Base-by-base conservation (phyloP, 2,888 invertebrate genomes). In the Lamellibrachia satsuma region DNA sequence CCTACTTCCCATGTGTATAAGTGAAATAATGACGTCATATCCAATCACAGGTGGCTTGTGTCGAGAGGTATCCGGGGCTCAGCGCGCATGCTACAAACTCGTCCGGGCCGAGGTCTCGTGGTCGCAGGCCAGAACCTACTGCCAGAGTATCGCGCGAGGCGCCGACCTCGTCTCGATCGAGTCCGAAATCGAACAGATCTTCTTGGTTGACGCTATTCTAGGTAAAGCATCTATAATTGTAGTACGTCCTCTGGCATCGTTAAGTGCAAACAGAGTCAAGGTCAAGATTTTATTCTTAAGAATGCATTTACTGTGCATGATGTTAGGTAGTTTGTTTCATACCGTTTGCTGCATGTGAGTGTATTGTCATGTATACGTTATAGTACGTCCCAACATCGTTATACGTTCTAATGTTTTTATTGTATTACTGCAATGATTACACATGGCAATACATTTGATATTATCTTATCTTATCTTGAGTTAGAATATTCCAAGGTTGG, bases 81-180 rank as follows among this genome's bases (percentile, higher is more conserved):
- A 75, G 1, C 15, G 75, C n/a, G 2, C 22, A 6, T 75, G 75
- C 75, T 75, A 75, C 75, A 75, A 15, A 75, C 15, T 75, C 22
- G 75, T 75, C 22, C 75, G 22, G 1, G 75, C 75, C 15, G 75
- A 75, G n/a, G 75, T 75, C 15, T 22, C 75, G 75, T 75, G 75
- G 75, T 22, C 75, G 75, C 75, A 75, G 75, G 75, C 75, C 15
- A 75, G 75, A 4, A 4, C 75, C 6, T 75, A 75, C 75, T 75
- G 75, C 22, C 75, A 22, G 6, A 11, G 22, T 75, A 3, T 75
- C 22, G 75, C 75, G 75, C 15, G 15, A 22, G 75, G 75, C 22
- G 75, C 75, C 75, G 75, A 75, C 75, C 75, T 75, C 75, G 75
- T 75, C 75, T 75, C 75, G 15, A 75, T 75, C 75, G 75, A 75